phyloP scores from a whole-genome alignment of 1,140 invertebrate genomes.

The Tetraneura akinire region DNA sequence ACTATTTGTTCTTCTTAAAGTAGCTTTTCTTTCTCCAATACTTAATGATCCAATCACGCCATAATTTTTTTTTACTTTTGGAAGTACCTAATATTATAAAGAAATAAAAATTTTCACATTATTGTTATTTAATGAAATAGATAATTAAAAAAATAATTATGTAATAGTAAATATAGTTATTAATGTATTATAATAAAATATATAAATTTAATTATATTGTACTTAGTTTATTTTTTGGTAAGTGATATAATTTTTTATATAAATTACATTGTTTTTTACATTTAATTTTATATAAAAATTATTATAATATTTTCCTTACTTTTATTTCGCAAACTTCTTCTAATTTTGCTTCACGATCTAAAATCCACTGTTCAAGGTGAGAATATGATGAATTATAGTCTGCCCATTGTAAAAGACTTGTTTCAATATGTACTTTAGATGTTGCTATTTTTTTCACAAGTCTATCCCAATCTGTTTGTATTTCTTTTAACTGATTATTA shows the following conservation, averaged over 20 bases:
- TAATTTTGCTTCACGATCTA: conserved; percentile 88
- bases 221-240: too few relatives aligned
- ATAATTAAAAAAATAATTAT: background rate
- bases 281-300: too few relatives aligned
- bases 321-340: conserved; percentile 89
- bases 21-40: conserved; percentile 82
- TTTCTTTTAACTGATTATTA: conserved; percentile 81
- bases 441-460: conserved; percentile 90
- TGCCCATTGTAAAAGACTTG: conserved; percentile 90
- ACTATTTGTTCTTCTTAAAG: conserved; percentile 85
- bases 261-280: too few relatives aligned
- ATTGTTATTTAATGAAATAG: too few relatives aligned
- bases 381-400: conserved; percentile 90
- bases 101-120: background rate
- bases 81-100: conserved; percentile 60
- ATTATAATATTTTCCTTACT: conserved; percentile 55
- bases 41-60: conserved; percentile 74
- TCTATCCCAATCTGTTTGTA: conserved; percentile 91
- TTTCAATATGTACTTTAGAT: conserved; percentile 89
- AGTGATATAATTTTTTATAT: too few relatives aligned
- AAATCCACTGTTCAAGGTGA: conserved; percentile 93
- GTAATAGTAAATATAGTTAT: too few relatives aligned
- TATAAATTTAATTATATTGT: too few relatives aligned
- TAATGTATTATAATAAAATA: too few relatives aligned
- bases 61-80: conserved; percentile 72